Evolutionary conservation across 1,140 invertebrate species (phyloP).

Genomic region (Chrysomallon squamiferum): DNA sequence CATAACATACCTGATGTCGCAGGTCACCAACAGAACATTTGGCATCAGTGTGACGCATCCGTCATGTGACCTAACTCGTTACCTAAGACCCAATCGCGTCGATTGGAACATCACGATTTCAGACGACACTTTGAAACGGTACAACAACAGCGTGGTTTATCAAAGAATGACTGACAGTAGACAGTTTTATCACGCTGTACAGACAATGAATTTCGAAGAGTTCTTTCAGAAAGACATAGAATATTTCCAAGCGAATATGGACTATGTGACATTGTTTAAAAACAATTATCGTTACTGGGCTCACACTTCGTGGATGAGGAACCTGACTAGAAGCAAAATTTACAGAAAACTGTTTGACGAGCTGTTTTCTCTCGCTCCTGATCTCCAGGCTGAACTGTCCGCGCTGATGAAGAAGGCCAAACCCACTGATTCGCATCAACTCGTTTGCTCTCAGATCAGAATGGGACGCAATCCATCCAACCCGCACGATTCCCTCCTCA

Average conservation of each 20-base stretch:
- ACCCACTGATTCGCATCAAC: neutral
- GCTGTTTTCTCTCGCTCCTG: conserved; percentile 7
- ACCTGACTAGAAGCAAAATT: conserved; percentile 3
- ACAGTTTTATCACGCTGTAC: neutral
- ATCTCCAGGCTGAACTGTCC: neutral
- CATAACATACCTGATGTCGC: conserved; percentile 16
- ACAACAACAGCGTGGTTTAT: neutral
- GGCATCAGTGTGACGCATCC: conserved; percentile 5
- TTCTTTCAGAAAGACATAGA: conserved; percentile 1
- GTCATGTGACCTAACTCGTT: conserved; percentile 8
- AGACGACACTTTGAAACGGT: neutral
- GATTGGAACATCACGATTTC: conserved; percentile 5
- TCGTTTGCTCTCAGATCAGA: conserved; percentile 22
- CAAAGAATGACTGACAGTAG: neutral
- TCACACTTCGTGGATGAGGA: conserved; percentile 13
- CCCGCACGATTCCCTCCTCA: neutral
- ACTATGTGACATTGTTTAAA: conserved; percentile 8
- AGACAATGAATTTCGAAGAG: conserved; percentile 2
- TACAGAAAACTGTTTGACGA: neutral
- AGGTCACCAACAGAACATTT: conserved; percentile 19
- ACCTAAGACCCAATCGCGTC: conserved; percentile 10
- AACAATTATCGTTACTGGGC: neutral
- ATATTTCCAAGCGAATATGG: conserved; percentile 15
- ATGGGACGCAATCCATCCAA: conserved; percentile 9
- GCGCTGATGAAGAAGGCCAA: neutral